phyloP scores from a whole-genome alignment of 1,140 invertebrate genomes.

The Neelides sp. region DNA sequence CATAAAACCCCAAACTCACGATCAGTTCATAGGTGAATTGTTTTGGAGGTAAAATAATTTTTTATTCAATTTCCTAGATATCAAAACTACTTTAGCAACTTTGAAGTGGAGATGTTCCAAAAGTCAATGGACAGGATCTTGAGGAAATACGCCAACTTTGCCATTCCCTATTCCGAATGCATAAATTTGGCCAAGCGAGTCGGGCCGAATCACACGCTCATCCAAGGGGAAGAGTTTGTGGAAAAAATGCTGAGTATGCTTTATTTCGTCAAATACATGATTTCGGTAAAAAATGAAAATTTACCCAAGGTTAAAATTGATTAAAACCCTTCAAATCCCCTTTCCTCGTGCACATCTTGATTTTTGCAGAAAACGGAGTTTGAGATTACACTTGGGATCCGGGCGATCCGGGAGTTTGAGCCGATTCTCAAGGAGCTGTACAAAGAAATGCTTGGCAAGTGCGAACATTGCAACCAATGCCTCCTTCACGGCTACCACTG shows the following conservation, averaged over 20 bases:
- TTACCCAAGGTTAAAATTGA: background rate
- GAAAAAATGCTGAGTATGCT: slow-evolving; percentile 17
- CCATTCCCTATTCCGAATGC: slow-evolving; percentile 12
- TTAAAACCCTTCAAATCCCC: slow-evolving; percentile 1
- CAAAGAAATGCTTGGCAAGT: slow-evolving; percentile 13
- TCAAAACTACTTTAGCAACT: slow-evolving; percentile 15
- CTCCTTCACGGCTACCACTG: slow-evolving; percentile 22
- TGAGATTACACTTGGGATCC: slow-evolving; percentile 20
- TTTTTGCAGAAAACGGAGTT: slow-evolving; percentile 2
- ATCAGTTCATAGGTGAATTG: background rate
- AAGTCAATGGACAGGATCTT: slow-evolving; percentile 14
- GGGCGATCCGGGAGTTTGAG: slow-evolving; percentile 25
- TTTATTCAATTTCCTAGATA: slow-evolving; percentile 12
- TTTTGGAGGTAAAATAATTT: background rate
- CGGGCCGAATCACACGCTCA: background rate
- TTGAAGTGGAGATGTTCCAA: slow-evolving; percentile 24
- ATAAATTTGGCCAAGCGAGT: slow-evolving; percentile 16
- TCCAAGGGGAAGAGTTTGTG: slow-evolving; percentile 14
- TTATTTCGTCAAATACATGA: slow-evolving; percentile 19
- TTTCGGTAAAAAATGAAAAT: background rate
- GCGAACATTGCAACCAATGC: slow-evolving; percentile 15
- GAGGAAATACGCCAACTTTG: slow-evolving; percentile 20
- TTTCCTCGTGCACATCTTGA: background rate
- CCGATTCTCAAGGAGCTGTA: slow-evolving; percentile 21
- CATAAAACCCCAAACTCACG: background rate